phyloP scores from a whole-genome alignment of 2,888 invertebrate genomes.

The Cephus nigrinus region DNA sequence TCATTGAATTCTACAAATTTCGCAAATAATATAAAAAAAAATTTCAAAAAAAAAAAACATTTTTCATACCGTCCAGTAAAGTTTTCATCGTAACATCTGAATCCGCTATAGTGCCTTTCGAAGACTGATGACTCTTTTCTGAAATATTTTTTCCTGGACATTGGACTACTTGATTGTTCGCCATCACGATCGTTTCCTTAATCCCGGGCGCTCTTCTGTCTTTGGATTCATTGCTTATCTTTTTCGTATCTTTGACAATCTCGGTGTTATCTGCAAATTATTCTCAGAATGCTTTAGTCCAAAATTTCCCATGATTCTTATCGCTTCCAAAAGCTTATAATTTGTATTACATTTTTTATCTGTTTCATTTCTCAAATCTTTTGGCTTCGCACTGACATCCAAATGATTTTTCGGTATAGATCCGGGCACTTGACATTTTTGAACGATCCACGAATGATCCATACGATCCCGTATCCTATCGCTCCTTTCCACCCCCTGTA shows the following conservation, averaged over 20 bases:
- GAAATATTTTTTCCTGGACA: neutral
- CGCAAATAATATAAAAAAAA: neutral
- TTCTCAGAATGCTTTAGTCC: neutral
- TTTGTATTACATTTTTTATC: neutral
- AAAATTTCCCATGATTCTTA: neutral
- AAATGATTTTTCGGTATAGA: neutral
- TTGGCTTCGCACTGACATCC: neutral
- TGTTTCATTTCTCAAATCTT: neutral
- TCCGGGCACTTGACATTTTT: neutral
- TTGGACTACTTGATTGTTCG: neutral
- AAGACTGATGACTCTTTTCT: conserved; percentile 1
- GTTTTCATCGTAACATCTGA: conserved; percentile 6
- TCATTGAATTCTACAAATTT: conserved; percentile 27
- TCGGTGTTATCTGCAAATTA: neutral
- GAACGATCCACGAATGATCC: neutral
- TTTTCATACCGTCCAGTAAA: conserved; percentile 23
- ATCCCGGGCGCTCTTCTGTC: neutral
- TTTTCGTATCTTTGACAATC: neutral
- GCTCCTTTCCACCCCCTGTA: neutral
- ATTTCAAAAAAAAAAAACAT: neutral
- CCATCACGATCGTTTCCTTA: neutral
- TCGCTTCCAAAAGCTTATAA: neutral
- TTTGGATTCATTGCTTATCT: neutral
- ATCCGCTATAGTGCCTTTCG: neutral
- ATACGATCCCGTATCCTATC: neutral